Conservation (phyloP, 2,888 invertebrate species). For the Altica lythri region DNA sequence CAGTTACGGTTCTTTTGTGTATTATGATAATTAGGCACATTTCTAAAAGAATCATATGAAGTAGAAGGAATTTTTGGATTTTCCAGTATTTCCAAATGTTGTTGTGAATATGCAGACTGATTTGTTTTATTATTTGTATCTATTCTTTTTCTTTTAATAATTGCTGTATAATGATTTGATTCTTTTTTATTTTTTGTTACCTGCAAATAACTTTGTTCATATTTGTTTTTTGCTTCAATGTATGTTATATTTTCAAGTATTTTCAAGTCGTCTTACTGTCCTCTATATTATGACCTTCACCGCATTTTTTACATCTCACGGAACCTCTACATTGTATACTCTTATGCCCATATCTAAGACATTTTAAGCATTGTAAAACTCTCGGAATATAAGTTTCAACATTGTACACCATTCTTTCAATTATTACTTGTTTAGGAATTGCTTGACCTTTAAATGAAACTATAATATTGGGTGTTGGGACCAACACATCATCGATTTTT, state of each 20-base stretch:
- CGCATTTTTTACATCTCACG: no score
- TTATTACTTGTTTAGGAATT: no score
- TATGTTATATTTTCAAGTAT: constrained; percentile 9
- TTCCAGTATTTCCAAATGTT: background rate
- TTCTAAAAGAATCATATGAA: background rate
- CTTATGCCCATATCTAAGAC: no score
- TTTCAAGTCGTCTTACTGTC: no score
- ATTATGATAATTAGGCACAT: background rate
- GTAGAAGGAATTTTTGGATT: background rate
- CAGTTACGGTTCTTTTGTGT: background rate
- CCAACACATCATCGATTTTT: no score
- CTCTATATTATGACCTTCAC: no score
- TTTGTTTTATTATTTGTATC: background rate
- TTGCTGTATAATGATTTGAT: background rate
- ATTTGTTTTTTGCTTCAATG: constrained; percentile 4
- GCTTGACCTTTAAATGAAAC: no score
- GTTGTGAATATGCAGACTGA: background rate
- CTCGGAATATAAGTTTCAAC: no score
- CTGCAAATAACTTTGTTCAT: background rate
- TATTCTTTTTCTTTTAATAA: background rate
- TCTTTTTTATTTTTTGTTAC: constrained; percentile 1
- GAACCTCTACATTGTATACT: no score
- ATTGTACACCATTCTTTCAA: no score
- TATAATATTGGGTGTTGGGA: no score
- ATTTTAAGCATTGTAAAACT: no score